These are phyloP conservation scores for Labeo catla DNA, from an alignment of 2,113 vertebrate species.

Conservation along the genomic window DNA sequence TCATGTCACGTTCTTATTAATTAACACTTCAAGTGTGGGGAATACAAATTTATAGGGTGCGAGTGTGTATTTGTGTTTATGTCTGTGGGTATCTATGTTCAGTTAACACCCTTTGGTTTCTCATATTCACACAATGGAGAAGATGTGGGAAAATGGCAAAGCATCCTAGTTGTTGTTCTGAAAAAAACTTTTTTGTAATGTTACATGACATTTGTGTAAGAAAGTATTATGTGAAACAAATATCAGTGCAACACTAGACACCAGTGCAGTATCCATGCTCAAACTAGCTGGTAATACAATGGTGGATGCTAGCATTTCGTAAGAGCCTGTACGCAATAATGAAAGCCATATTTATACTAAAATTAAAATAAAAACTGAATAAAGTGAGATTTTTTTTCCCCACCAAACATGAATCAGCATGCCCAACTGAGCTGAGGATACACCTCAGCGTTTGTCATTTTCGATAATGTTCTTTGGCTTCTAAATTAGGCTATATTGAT, in stretches of 20 bases:
- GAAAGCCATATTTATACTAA: too few relatives aligned
- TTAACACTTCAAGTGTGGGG: slow-evolving; percentile 19
- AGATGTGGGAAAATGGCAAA: background rate
- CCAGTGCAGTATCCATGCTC: background rate
- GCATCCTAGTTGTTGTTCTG: background rate
- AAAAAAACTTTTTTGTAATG: background rate
- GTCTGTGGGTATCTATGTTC: background rate
- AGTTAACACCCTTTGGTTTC: slow-evolving; percentile 7
- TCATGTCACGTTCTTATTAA: background rate
- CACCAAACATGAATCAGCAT: too few relatives aligned
- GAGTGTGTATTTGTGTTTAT: slow-evolving; percentile 18
- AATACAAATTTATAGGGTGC: slow-evolving; percentile 9
- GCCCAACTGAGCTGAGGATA: too few relatives aligned
- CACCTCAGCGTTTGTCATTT: background rate
- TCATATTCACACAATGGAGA: slow-evolving; percentile 7
- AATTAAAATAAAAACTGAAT: too few relatives aligned
- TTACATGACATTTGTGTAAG: background rate
- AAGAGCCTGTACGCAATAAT: too few relatives aligned
- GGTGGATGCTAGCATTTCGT: too few relatives aligned
- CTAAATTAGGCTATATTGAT: background rate
- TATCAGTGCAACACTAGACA: background rate
- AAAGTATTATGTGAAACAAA: background rate
- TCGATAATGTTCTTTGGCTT: background rate
- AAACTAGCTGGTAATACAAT: background rate
- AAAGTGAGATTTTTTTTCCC: too few relatives aligned